A percentile compares a stretch with the other conserved stretches of the same genome.
phyloP scores from a whole-genome alignment of 2,797 vertebrate genomes.

The Gymnodraco acuticeps region DNA sequence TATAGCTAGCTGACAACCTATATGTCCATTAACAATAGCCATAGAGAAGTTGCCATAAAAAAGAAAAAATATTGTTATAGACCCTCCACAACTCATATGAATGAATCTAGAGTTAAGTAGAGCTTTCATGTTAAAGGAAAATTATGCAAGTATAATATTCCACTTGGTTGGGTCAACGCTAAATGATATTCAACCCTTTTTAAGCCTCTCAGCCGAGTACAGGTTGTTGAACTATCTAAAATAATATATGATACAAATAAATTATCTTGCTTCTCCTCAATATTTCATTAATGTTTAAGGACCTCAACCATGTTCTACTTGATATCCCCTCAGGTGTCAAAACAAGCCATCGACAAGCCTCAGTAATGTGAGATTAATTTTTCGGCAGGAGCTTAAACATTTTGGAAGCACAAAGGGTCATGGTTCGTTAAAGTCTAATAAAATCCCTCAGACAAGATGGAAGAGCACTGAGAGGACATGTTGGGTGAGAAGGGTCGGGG shows the following conservation, averaged over 20 bases:
- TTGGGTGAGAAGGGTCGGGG: slow-evolving; percentile 14
- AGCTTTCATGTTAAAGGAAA: neutral
- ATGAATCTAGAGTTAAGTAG: too few relatives aligned
- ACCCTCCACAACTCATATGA: too few relatives aligned
- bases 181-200: neutral
- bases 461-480: slow-evolving; percentile 6
- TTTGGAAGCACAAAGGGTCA: slow-evolving; percentile 38
- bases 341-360: slow-evolving; percentile 3
- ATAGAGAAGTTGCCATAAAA: neutral
- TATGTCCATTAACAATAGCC: neutral
- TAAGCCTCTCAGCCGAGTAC: neutral
- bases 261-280: neutral
- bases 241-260: neutral
- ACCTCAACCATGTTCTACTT: neutral
- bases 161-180: neutral
- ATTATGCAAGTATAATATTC: neutral
- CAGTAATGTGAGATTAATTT: slow-evolving; percentile 32
- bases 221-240: neutral
- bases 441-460: slow-evolving; percentile 56
- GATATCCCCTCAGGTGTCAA: slow-evolving; percentile 7
- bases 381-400: slow-evolving; percentile 46
- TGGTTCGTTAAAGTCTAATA: slow-evolving; percentile 45
- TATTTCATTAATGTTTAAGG: neutral
- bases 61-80: neutral
- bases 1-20: neutral